Conservation (phyloP, 1,140 invertebrate genomes). For the Stegodyphus dumicola region DNA sequence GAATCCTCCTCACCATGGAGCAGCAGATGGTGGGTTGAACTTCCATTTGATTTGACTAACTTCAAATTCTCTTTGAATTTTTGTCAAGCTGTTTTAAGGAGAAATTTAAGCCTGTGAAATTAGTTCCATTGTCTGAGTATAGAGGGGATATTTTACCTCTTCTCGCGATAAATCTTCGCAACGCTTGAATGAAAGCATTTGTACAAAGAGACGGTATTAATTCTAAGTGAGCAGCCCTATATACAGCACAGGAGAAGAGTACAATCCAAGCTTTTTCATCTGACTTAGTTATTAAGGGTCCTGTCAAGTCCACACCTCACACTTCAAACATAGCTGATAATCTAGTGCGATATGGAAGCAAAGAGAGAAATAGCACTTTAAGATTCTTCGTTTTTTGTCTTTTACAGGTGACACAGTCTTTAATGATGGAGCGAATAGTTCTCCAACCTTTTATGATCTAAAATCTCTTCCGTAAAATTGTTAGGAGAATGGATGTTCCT, state of each 20-base stretch:
- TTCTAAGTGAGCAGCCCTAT: slow-evolving; percentile 69
- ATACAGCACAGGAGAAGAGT: slow-evolving; percentile 69
- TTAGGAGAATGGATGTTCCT: background rate
- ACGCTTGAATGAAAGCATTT: slow-evolving; percentile 66
- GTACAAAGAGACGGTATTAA: slow-evolving; percentile 66
- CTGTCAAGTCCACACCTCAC: slow-evolving; percentile 65
- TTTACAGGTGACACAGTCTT: background rate
- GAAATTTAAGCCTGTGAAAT: background rate
- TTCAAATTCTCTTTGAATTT: background rate
- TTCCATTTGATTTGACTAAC: slow-evolving; percentile 15
- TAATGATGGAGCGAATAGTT: background rate
- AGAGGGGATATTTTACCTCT: background rate
- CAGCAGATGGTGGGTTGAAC: slow-evolving; percentile 3
- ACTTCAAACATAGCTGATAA: background rate
- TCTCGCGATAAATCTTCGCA: slow-evolving; percentile 48
- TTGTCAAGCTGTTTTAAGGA: background rate
- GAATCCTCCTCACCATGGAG: slow-evolving; percentile 23
- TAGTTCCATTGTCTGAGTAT: slow-evolving; percentile 43
- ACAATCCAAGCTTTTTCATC: slow-evolving; percentile 65
- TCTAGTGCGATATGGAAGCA: background rate
- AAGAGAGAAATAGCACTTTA: background rate
- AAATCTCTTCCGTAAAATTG: slow-evolving; percentile 49
- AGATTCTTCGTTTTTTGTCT: background rate
- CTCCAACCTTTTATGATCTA: slow-evolving; percentile 56
- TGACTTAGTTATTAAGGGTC: slow-evolving; percentile 68